Base-by-base conservation (phyloP, 2,888 invertebrate species). In the Ligdia adustata region DNA sequence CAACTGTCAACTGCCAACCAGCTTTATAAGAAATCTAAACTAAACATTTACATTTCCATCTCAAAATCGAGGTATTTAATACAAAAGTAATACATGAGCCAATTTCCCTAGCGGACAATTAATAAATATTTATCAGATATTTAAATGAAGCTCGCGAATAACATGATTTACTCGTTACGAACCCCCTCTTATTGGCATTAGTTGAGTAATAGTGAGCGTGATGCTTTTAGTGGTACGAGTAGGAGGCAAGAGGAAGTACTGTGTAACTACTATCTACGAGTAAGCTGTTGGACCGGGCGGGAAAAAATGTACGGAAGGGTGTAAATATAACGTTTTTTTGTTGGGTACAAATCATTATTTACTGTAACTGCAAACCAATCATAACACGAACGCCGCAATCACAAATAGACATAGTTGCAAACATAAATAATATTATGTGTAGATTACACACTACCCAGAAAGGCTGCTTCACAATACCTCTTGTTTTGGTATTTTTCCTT, bases 21-120 rank as follows among this genome's bases (percentile, higher is more conserved):
- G 42, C 47, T 57, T 60, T 61, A 70, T 71, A 39, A 64, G 65
- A 63, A 66, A 68, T 61, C 49, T 60, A 70, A 68, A 70, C 60
- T 66, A 27, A n/a, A 44, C 32, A 20, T 28, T 57, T 56, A 35
- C 65, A 63, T 66, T 65, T 65, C 54, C 45, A 40, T 38, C 51
- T 38, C 14, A 22, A 2, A 32, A 28, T 18, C 38, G 20, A 18
- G 12, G 56, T 57, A 35, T 52, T 55, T 57, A 28, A 48, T 20
- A 27, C 46, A 29, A 43, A 41, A 45, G 44, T 35, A 27, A 38
- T 45, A 29, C 28, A 34, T 39, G 35, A 34, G 37, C 16, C 42
- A 42, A 50, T 56, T 49, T 46, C 22, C 14, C 45, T 18, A n/a
- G 22, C 38, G 32, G 37, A 31, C 49, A 52, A 50, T 50, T 42